These are phyloP conservation scores for Mamestra configurata DNA, from an alignment of 1,140 invertebrate species.

Conservation along the genomic window DNA sequence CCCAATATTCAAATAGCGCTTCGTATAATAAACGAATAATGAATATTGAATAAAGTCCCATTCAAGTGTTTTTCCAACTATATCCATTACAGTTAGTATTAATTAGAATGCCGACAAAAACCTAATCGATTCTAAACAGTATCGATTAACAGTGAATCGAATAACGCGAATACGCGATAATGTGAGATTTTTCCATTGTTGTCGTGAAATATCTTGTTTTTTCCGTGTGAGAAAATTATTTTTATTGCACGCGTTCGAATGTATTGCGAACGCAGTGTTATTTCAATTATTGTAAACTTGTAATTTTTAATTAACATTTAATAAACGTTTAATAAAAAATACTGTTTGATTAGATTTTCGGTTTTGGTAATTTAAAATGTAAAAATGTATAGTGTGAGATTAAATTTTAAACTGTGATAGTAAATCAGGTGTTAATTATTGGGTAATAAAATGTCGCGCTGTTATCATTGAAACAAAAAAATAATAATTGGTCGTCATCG, in stretches of 20 bases:
- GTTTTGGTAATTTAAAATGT: too few relatives aligned
- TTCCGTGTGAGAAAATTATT: constrained; percentile 42
- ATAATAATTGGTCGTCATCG: background rate
- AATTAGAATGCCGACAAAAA: constrained; percentile 45
- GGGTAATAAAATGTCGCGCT: background rate
- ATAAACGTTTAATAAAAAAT: background rate
- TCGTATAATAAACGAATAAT: constrained; percentile 21
- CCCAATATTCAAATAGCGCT: constrained; percentile 21
- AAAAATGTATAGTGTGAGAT: too few relatives aligned
- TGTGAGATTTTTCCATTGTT: constrained; percentile 52
- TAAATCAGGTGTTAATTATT: background rate
- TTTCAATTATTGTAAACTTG: background rate
- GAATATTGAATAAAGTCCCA: constrained; percentile 21
- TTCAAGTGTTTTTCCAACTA: constrained; percentile 25
- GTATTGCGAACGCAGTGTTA: background rate
- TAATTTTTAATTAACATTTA: background rate
- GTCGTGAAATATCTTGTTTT: constrained; percentile 11
- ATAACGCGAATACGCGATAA: constrained; percentile 24
- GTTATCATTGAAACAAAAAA: background rate
- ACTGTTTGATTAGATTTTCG: too few relatives aligned
- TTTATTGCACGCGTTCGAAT: constrained; percentile 10
- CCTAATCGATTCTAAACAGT: constrained; percentile 52
- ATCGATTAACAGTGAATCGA: constrained; percentile 53
- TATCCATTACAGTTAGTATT: constrained; percentile 28
- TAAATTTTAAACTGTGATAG: too few relatives aligned